Base-by-base conservation (phyloP, 2,888 invertebrate genomes). In the Electrophaes corylata region DNA sequence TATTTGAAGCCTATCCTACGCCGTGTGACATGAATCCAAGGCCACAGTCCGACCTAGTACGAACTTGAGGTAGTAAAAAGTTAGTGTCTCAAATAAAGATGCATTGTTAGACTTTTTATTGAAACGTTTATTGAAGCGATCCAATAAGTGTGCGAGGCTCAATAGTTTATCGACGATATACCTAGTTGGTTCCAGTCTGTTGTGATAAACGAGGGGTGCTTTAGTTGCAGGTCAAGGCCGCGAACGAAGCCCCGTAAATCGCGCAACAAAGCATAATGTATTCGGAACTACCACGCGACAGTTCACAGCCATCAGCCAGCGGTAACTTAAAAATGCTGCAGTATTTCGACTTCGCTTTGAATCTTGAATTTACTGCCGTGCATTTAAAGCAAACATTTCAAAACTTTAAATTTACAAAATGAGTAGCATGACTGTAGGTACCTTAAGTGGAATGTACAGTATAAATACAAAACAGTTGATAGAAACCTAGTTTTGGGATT, bases 151-250 rank as follows among this genome's bases (percentile, higher is more conserved):
- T 11, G 23, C 8, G 31, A 35, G 19, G 39, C 26, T 26, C 14
- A 4, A 26, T 48, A 26, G 54, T 50, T 62, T 31, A 62, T 61
- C 39, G 56, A 57, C 23, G 37, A 62, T 57, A 52, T 52, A 29
- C 26, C 26, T 10, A 48, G 52, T 57, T 44, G 63, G 63, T 60
- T 64, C 56, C 57, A 64, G 62, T 57, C 58, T 60, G 57, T 55
- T 66, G 60, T 59, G 58, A 67, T 58, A 62, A 51, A 47, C 57
- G 68, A 56, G 56, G 57, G 69, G 43, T 48, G 51, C 41, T 51
- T 19, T 40, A 39, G 10, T 12, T 33, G 53, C 62, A 60, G 68
- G 79, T 75, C 80, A 79, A 76, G 80, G 76, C 49, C 73, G 68
- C 55, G 55, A 48, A 45, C 60, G 65, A 58, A 64, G 67, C 64